Conservation (phyloP, 2,888 invertebrate genomes). For the Tetragnatha montana region DNA sequence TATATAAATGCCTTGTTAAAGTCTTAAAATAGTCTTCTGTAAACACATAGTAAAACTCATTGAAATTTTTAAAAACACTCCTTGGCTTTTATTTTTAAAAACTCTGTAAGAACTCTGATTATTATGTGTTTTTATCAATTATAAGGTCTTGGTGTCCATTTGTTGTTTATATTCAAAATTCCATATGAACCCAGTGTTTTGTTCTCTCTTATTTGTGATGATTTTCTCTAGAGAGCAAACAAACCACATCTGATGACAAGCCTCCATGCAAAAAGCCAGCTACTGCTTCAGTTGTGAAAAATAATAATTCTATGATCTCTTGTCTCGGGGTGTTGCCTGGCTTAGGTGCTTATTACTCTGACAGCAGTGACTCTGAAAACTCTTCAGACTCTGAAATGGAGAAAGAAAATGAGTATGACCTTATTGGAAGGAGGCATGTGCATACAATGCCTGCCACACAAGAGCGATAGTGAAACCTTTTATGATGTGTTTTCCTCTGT, state of each 20-base stretch:
- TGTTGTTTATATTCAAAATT: no score
- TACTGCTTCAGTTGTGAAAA: slow-evolving; percentile 2
- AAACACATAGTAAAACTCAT: no score
- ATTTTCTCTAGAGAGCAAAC: background rate
- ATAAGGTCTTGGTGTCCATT: no score
- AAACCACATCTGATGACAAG: background rate
- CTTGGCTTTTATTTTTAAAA: no score
- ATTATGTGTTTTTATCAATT: no score
- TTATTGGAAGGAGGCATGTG: slow-evolving; percentile 76
- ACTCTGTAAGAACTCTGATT: no score
- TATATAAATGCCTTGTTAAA: no score
- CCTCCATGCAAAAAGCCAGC: background rate
- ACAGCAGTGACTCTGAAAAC: slow-evolving; percentile 82
- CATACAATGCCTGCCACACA: background rate
- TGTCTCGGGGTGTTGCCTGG: slow-evolving; percentile 87
- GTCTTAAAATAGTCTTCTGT: no score
- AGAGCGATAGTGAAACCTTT: slow-evolving; percentile 7
- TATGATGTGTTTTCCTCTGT: background rate
- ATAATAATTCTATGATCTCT: slow-evolving; percentile 68
- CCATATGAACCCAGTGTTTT: no score
- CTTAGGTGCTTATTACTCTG: slow-evolving; percentile 86
- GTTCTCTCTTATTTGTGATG: background rate
- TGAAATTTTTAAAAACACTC: no score
- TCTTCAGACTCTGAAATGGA: slow-evolving; percentile 82
- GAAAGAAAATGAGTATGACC: slow-evolving; percentile 79